phyloP scores from a whole-genome alignment of 2,797 vertebrate species.

The Chaunax sp. region DNA sequence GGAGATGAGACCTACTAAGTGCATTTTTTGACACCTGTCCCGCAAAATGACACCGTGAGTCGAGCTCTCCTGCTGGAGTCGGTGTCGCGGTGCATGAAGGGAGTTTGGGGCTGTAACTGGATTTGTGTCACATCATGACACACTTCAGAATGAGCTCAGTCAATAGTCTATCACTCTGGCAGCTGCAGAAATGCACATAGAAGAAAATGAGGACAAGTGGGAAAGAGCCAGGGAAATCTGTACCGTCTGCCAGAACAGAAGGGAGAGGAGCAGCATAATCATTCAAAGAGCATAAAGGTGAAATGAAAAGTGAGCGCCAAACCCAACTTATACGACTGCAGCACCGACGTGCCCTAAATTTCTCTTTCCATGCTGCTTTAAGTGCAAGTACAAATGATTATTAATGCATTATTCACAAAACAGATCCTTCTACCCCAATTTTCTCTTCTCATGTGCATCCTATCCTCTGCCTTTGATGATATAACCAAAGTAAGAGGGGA shows the following conservation, averaged over 20 bases:
- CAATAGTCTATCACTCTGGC: constrained; percentile 58
- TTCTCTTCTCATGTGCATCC: constrained; percentile 59
- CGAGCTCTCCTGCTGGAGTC: constrained; percentile 40
- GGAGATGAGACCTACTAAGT: constrained; percentile 21
- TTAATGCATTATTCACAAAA: constrained; percentile 82
- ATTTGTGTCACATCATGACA: constrained; percentile 66
- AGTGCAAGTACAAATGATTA: constrained; percentile 64
- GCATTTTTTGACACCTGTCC: constrained; percentile 58
- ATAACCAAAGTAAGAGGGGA: constrained; percentile 72
- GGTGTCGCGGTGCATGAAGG: constrained; percentile 28
- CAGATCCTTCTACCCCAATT: constrained; percentile 64
- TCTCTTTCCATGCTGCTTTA: constrained; percentile 50
- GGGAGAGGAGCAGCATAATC: constrained; percentile 53
- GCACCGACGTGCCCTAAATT: constrained; percentile 64
- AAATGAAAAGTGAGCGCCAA: constrained; percentile 52
- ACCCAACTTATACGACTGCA: constrained; percentile 52
- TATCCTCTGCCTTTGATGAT: constrained; percentile 77
- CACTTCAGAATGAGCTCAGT: constrained; percentile 67
- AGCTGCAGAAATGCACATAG: constrained; percentile 52
- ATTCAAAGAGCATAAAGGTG: constrained; percentile 65
- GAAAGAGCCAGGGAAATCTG: constrained; percentile 32
- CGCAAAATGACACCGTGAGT: constrained; percentile 42
- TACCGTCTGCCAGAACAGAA: constrained; percentile 60
- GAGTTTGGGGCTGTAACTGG: constrained; percentile 51
- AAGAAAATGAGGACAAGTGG: constrained; percentile 59